Evolutionary conservation across 2,113 vertebrate genomes (phyloP).

Genomic region (Mastomys natalensis): DNA sequence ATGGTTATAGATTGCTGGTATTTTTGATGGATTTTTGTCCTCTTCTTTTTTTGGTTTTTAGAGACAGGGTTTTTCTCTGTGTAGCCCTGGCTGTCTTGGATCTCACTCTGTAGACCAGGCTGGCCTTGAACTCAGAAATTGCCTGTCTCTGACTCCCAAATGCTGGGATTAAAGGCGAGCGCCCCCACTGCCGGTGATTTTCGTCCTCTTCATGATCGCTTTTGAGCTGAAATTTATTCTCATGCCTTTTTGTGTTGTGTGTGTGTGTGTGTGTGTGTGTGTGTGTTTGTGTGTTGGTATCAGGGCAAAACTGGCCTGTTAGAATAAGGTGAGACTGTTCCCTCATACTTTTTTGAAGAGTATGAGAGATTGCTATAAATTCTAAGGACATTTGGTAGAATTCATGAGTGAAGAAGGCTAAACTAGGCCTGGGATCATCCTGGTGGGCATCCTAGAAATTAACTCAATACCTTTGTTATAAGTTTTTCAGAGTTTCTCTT

Average conservation of each 20-base stretch:
- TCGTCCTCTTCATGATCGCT: not conserved
- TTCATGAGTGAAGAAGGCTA: not conserved
- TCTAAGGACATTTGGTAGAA: not conserved
- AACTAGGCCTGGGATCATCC: not conserved
- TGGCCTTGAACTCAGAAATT: too few relatives aligned
- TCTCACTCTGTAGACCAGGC: too few relatives aligned
- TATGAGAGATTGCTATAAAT: not conserved
- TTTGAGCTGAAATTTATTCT: not conserved
- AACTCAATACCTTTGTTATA: not conserved
- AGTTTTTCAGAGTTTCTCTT: not conserved
- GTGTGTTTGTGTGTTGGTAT: not conserved
- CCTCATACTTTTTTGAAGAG: not conserved
- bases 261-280: too few relatives aligned
- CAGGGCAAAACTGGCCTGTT: not conserved
- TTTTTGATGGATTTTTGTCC: not conserved
- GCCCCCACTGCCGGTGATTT: not conserved
- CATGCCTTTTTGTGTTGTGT: not conserved
- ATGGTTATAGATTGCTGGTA: not conserved
- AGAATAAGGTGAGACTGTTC: not conserved
- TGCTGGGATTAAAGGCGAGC: too few relatives aligned
- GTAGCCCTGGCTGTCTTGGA: too few relatives aligned
- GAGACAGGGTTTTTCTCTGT: too few relatives aligned
- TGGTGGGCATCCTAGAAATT: not conserved
- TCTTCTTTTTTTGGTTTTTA: not conserved
- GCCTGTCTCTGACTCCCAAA: too few relatives aligned